Base-by-base conservation (phyloP, 1,140 invertebrate genomes). In the Lethrus apterus region DNA sequence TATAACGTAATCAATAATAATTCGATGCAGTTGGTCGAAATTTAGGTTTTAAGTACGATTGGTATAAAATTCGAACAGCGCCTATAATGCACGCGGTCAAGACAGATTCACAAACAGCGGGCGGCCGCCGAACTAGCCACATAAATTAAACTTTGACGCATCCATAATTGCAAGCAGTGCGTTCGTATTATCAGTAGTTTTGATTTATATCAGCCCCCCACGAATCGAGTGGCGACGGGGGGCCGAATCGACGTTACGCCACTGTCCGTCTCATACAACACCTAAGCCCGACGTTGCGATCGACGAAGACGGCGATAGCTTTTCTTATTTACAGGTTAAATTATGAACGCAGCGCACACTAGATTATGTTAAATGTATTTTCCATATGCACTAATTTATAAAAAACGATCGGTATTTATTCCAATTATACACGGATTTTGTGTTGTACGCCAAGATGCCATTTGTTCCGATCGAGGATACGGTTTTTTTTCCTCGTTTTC, bases 101-200 rank as follows among this genome's bases (percentile, higher is more conserved):
- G 35, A 46, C 53, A 52, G 48, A 51, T 59, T 55, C 46, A 49
- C 26, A 36, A 52, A 46, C 56, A 54, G 55, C 56, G 48, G 52
- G 58, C 49, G 55, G 56, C 52, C 49, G 38, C 32, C 46, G 44
- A 47, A 47, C 47, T 36, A 49, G 45, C 42, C 44, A 49, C 54
- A 62, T 62, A 62, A 62, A 62, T 62, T 58, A 58, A 45, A 48
- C 46, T 62, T 62, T 62, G 59, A 62, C 59, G 54, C 52, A 57
- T 59, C 54, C 49, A 56, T 62, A 62, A 62, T 62, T 62, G 59
- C 59, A 51, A 54, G 50, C 54, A 54, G 50, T 46, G 47, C 47
- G 51, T 61, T 51, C 55, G 56, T 54, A 51, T 54, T 59, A 59
- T 62, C 59, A 55, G 57, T 59, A 59, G 59, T 59, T 59, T 53